These are phyloP conservation scores for Drosophila rellima DNA, from an alignment of 2,888 invertebrate genomes.

Conservation along the genomic window DNA sequence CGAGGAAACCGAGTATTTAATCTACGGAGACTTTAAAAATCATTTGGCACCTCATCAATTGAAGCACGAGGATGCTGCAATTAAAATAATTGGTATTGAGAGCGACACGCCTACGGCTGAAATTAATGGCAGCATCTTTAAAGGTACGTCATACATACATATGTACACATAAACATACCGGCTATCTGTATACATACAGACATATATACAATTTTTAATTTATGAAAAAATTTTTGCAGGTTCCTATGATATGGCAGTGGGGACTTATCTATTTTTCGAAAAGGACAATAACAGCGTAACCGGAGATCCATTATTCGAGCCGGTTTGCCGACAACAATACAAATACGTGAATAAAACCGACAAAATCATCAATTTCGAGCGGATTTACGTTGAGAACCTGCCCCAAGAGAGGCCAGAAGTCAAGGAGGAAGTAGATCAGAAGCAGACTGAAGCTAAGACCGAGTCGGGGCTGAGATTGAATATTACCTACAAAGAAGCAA, in stretches of 20 bases:
- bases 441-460: conserved; percentile 14
- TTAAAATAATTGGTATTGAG: conserved; percentile 88
- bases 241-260: conserved; percentile 89
- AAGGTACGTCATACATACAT: conserved; percentile 83
- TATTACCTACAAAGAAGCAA: conserved; percentile 83
- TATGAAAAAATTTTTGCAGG: conserved; percentile 86
- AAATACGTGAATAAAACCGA: conserved; percentile 89
- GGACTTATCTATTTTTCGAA: conserved; percentile 91
- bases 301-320: conserved; percentile 87
- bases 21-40: conserved; percentile 84
- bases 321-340: conserved; percentile 87
- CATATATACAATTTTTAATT: too few relatives aligned
- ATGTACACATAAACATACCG: neutral
- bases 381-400: conserved; percentile 87
- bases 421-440: conserved; percentile 34
- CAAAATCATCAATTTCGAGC: conserved; percentile 89
- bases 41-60: conserved; percentile 79
- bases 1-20: conserved; percentile 84
- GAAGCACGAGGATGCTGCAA: conserved; percentile 72
- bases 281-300: conserved; percentile 86
- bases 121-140: conserved; percentile 89
- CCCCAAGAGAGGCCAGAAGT: conserved; percentile 35
- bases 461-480: conserved; percentile 57
- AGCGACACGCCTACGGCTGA: conserved; percentile 89
- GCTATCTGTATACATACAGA: too few relatives aligned